Evolutionary conservation across 2,113 vertebrate genomes (phyloP), one percentile per base, ranked within the genome.

Genomic region (Anarrhichthys ocellatus): DNA sequence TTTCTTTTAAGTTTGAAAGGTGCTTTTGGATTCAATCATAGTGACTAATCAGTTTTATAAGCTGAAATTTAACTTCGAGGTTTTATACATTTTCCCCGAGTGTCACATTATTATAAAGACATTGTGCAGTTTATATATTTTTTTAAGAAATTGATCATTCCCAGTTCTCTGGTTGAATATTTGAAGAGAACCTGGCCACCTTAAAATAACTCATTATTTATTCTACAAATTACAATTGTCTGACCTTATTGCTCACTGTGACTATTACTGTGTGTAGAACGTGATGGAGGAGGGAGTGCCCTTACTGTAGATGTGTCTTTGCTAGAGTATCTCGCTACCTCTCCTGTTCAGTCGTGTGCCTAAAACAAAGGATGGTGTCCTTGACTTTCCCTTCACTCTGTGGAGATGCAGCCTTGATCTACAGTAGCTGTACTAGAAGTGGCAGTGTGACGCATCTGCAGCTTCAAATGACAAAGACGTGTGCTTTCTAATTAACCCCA

Each of bases 341-440:
- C 80, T 34, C 7, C 44, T 6, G 29, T 72, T 62, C 2, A 18
- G 44, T 46, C 59, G 13, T 32, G 76, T 58, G 62, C 61, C 11
- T 56, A 32, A 5, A 34, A 32, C 9, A 29, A n/a, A 63, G 38
- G 13, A 67, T 4, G n/a, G 44, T 4, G n/a, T 83, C 80, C 48
- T 76, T 1, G 29, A 62, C 54, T 78, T 62, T 18, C 11, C 50
- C 50, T 59, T 54, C 40, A 14, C 6, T 34, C 62, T 68, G 78
- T 59, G 15, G n/a, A 61, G 22, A 1, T 27, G 46, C 64, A 64
- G 50, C 67, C 76, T 82, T 15, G 44, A 71, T 56, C 14, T 42
- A 3, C 9, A 38, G 56, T 5, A 3, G 42, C 32, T 40, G 29
- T 9, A 27, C 15, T 5, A n/a, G 9, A 66, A 22, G n/a, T 13